Evolutionary conservation across 2,888 invertebrate species (phyloP).

Genomic region (Lomographa bimaculata): DNA sequence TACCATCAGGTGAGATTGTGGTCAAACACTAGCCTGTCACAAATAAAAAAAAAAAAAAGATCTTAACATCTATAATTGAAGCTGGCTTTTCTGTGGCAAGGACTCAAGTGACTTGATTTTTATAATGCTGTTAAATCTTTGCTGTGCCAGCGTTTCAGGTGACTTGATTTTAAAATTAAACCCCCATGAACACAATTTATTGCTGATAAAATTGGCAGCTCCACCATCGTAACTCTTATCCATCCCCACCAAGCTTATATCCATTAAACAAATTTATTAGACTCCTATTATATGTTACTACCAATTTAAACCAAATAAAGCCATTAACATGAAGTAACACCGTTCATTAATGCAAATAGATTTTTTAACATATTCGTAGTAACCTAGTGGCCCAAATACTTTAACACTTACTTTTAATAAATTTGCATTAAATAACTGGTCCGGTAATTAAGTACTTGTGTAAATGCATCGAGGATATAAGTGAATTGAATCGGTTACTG

Average conservation of each 20-base stretch:
- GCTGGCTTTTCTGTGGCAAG: no score
- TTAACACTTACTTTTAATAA: constrained; percentile 34
- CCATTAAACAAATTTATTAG: constrained; percentile 18
- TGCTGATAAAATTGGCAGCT: constrained; percentile 13
- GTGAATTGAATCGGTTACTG: constrained; percentile 6
- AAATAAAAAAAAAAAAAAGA: no score
- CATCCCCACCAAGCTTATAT: constrained; percentile 9
- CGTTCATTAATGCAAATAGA: constrained; percentile 21
- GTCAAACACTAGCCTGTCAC: no score
- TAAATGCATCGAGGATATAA: constrained; percentile 33
- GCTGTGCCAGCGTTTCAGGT: no score
- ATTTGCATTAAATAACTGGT: constrained; percentile 49
- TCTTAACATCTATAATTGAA: no score
- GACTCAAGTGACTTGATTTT: no score
- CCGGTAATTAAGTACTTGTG: constrained; percentile 32
- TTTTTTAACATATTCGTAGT: constrained; percentile 28
- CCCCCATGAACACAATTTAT: constrained; percentile 13
- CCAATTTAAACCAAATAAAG: constrained; percentile 23
- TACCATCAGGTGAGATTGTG: no score
- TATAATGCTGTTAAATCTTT: no score
- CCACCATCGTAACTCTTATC: constrained; percentile 12
- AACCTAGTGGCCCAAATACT: constrained; percentile 41
- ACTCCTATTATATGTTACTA: constrained; percentile 19
- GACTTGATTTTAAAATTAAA: no score
- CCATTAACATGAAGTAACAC: constrained; percentile 20